Evolutionary conservation across 2,888 invertebrate species (phyloP).

Genomic region (Aporophyla lueneburgensis): DNA sequence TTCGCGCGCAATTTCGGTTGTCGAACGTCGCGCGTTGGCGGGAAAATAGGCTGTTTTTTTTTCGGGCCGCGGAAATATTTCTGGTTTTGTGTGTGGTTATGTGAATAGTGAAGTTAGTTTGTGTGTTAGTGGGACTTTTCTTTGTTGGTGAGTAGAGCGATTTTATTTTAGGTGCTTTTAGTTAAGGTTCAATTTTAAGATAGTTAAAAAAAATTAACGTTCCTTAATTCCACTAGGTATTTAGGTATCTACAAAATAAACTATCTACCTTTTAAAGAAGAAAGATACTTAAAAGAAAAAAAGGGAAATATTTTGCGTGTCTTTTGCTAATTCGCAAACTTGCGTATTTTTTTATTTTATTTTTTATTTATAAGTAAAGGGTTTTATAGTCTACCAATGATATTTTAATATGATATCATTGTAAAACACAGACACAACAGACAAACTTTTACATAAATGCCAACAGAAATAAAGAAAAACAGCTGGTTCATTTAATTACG

Average conservation of each 20-base stretch:
- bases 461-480: background rate
- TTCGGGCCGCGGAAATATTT: slow-evolving; percentile 22
- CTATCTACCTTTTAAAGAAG: background rate
- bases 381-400: no score
- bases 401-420: no score
- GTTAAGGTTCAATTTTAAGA: background rate
- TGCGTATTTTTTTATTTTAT: no score
- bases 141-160: slow-evolving; percentile 47
- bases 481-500: background rate
- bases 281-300: background rate
- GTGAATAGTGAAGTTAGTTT: slow-evolving; percentile 53
- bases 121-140: slow-evolving; percentile 8
- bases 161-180: background rate
- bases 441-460: background rate
- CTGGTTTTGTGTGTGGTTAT: slow-evolving; percentile 51
- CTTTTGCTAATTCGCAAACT: no score
- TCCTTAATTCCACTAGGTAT: background rate
- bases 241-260: background rate
- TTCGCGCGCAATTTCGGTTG: slow-evolving; percentile 71
- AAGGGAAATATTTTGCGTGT: background rate
- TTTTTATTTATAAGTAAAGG: no score
- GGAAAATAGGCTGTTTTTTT: slow-evolving; percentile 47
- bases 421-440: background rate
- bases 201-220: no score
- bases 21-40: slow-evolving; percentile 62